Conservation (phyloP, 2,888 invertebrate genomes). For the Acanthococcus lagerstroemiae region DNA sequence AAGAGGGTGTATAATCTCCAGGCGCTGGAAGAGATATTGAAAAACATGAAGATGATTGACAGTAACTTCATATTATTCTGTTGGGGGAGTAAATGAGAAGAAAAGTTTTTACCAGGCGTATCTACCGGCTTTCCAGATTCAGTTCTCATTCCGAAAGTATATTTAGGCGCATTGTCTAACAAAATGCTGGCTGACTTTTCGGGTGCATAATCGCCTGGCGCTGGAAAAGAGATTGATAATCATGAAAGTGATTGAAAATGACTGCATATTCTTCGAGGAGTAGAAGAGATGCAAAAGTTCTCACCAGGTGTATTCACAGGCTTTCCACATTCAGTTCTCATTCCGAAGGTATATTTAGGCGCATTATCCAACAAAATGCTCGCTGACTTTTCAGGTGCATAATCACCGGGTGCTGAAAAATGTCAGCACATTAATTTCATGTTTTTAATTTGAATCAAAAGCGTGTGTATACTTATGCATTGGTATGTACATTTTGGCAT, state of each 20-base stretch:
- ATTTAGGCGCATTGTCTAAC: constrained; percentile 55
- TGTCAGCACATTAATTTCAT: constrained; percentile 21
- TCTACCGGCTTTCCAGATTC: constrained; percentile 52
- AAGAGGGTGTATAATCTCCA: constrained; percentile 72
- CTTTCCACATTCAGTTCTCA: constrained; percentile 20
- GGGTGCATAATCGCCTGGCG: constrained; percentile 74
- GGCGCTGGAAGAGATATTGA: constrained; percentile 53
- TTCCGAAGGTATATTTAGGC: constrained; percentile 34
- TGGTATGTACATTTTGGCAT: background rate
- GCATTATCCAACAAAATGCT: constrained; percentile 31
- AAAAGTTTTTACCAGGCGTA: constrained; percentile 58
- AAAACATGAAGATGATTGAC: too few species aligned
- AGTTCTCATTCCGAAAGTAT: constrained; percentile 62
- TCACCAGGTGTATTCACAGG: constrained; percentile 34
- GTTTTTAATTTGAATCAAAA: background rate
- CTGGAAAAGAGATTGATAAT: background rate
- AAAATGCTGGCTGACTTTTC: constrained; percentile 56
- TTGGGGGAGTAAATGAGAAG: too few species aligned
- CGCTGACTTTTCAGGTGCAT: constrained; percentile 31
- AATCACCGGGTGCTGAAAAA: constrained; percentile 31
- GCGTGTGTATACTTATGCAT: background rate
- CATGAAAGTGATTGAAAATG: too few species aligned
- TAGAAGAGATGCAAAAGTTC: too few species aligned
- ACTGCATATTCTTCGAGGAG: too few species aligned
- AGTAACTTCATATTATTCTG: too few species aligned